These are phyloP conservation scores for Malurus leucopterus DNA, from an alignment of 2,797 vertebrate species.

Conservation along the genomic window DNA sequence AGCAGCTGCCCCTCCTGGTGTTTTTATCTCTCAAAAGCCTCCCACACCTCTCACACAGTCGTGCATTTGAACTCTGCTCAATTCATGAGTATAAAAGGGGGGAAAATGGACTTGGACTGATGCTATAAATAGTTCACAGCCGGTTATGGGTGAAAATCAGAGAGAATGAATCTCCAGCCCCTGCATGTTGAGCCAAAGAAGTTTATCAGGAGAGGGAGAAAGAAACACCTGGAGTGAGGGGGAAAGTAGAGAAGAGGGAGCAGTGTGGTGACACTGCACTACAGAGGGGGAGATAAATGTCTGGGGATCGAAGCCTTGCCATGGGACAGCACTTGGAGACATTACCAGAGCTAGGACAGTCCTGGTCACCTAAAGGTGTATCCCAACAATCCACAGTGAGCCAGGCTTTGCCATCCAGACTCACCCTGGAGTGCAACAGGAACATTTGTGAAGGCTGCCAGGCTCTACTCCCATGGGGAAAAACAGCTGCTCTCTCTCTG, in stretches of 20 bases:
- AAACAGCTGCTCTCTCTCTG: background rate
- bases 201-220: background rate
- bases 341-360: background rate
- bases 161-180: background rate
- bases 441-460: background rate
- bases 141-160: background rate
- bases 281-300: background rate
- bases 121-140: constrained; percentile 7
- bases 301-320: background rate
- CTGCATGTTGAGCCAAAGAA: background rate
- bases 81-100: background rate
- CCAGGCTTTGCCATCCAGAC: background rate
- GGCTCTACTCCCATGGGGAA: background rate
- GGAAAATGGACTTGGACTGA: background rate
- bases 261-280: background rate
- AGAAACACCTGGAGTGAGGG: background rate
- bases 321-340: background rate
- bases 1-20: constrained; percentile 50
- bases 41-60: background rate
- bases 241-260: background rate
- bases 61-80: constrained; percentile 1
- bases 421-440: background rate
- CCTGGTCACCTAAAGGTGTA: accelerated
- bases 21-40: constrained; percentile 30
- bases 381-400: background rate